Base-by-base conservation (phyloP, 2,797 vertebrate genomes). In the Propithecus deckenii region DNA sequence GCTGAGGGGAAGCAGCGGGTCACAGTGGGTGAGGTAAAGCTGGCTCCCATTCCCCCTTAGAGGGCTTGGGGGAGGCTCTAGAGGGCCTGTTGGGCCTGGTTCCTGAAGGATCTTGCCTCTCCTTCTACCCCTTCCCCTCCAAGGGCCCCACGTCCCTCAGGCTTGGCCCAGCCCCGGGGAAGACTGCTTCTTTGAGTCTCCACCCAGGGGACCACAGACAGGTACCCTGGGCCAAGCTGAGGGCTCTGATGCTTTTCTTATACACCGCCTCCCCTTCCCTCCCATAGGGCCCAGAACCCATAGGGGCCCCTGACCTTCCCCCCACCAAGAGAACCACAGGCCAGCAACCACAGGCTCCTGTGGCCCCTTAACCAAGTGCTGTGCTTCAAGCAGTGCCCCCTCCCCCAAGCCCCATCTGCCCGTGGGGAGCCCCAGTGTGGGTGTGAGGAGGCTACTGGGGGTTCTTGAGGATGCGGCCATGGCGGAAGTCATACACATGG, bases 401-500 rank as follows among this genome's bases (percentile, higher is more conserved):
- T 96, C 90, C n/a, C 50, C 91, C 72, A 98, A 89, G 90, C 89
- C 89, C 91, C 79, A 78, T 84, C 50, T 65, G 93, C 94, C 91
- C 35, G 1, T 48, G 61, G 96, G 95, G 86, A 91, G 94, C 91
- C 96, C 94, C 95, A 65, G 43, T 9, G 22, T 38, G 85, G 95
- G 86, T 30, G 10, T 2, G 14, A 92, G 91, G 97, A 76, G 20
- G 92, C 99, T 99, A 99, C 99, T 99, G 99, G 12, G 99, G 99
- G 98, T 99, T 99, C 99, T 99, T 99, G 97, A 99, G 99, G 98
- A 99, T 99, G 98, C 99, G 99, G 89, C 99, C 99, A 12, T 99
- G 99, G 97, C 99, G 99, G 98, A 99, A 99, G 98, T 99, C 99
- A 35, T 99, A 99, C 99, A 99, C 99, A 65, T 99, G 99, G 96